Base-by-base conservation (phyloP, 2,888 invertebrate species). In the Ryuthela nishihirai region DNA sequence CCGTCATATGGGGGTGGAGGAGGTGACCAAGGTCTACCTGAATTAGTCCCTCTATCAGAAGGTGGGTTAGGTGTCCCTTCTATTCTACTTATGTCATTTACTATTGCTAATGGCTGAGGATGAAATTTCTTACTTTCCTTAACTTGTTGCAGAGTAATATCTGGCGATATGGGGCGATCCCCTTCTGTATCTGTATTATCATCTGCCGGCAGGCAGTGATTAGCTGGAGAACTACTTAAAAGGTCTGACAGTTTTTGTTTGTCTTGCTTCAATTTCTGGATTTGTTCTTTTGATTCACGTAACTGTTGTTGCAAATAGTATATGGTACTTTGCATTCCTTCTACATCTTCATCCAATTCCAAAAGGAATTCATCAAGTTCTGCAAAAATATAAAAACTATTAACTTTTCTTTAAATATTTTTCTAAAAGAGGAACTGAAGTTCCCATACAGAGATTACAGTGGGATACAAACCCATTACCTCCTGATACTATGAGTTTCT, bases 281-380 rank as follows among this genome's bases (percentile, higher is more conserved):
- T 80, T 29, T 81, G 80, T 66, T 88, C 87, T 68, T 86, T 85
- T 10, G 88, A 81, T 69, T 90, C 88, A 56, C 90, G 84, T 60
- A 97, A 77, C 76, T 97, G 93, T 74, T 92, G 90, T 72, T 97
- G 95, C 59, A 97, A 80, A 76, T 88, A 88, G 75, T 90, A 82
- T 71, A 97, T 94, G 63, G 95, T 95, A 73, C 93, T 91, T 79
- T 97, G 97, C 93, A 98, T 93, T 20, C 95, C 95, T 76, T 98
- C 98, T 34, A 95, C 89, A 74, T 97, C 95, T 75, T 95, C 95
- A 72, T 98, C 98, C 64, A 97, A 76, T 74, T 97, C 97, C 74
- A 92, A 88, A 42, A 98, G 81, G 74, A 95, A 89, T 73, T 94
- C 93, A 72, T 97, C 97, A 70, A 95, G 76, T 76, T 98, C 97